These are phyloP conservation scores for Zeuzera pyrina DNA, from an alignment of 2,888 invertebrate species.

Conservation along the genomic window DNA sequence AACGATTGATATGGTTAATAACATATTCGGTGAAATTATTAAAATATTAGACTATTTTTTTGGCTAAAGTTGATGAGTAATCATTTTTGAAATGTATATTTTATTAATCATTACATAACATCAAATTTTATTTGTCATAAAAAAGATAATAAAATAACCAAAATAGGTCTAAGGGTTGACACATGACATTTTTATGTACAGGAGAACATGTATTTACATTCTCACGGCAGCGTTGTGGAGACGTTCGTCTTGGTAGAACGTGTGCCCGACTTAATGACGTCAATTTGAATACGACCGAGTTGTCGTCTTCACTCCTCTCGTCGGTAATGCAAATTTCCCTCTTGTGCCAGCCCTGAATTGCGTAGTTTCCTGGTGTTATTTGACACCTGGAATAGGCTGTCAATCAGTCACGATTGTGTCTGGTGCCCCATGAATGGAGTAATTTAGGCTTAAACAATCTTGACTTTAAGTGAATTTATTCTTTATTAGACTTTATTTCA, in stretches of 20 bases:
- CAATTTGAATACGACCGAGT: constrained; percentile 50
- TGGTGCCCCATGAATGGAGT: no score
- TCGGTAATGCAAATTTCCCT: constrained; percentile 45
- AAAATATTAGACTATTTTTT: no score
- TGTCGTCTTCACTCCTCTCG: constrained; percentile 33
- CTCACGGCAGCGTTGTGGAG: constrained; percentile 3
- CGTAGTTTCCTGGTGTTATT: constrained; percentile 43
- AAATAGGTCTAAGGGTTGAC: no score
- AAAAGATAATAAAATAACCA: no score
- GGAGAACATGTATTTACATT: constrained; percentile 1
- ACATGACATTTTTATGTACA: constrained; percentile 1
- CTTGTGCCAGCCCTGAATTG: constrained; percentile 27
- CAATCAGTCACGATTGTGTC: constrained; percentile 27
- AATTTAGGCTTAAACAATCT: not conserved
- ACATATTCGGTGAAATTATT: no score
- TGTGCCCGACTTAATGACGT: constrained; percentile 43
- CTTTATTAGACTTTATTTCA: no score
- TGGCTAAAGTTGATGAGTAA: no score
- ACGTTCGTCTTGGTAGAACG: constrained; percentile 13
- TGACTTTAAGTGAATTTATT: not conserved
- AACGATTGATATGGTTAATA: no score
- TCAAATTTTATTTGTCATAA: no score
- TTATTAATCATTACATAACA: no score
- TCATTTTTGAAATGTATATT: no score
- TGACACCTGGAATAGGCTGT: constrained; percentile 43